Percentiles rank a stretch among this genome's conserved stretches.
phyloP scores from a whole-genome alignment of 2,113 vertebrate genomes.

The Nyctibius bracteatus region DNA sequence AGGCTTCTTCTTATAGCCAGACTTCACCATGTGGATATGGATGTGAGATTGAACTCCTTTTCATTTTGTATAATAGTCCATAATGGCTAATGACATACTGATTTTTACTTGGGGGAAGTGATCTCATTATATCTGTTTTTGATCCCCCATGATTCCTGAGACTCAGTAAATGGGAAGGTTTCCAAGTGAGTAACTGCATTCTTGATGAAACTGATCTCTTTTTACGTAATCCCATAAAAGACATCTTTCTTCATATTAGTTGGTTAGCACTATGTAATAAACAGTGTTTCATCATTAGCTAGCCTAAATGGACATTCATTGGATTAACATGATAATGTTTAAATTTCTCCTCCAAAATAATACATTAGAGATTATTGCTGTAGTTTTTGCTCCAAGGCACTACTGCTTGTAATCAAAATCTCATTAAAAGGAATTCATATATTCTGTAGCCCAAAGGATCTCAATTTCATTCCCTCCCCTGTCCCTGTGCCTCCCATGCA shows the following conservation, averaged over 20 bases:
- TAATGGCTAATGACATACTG: conserved; percentile 50
- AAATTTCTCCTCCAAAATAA: conserved; percentile 38
- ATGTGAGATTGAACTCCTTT: neutral
- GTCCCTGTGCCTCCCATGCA: neutral
- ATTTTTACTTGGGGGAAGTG: conserved; percentile 23
- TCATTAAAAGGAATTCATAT: conserved; percentile 62
- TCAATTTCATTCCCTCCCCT: neutral
- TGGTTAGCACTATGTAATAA: conserved; percentile 23
- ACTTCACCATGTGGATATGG: neutral
- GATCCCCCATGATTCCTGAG: neutral
- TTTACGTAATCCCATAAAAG: conserved; percentile 50
- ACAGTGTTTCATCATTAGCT: conserved; percentile 27
- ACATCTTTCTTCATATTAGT: neutral
- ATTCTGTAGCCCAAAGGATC: conserved; percentile 35
- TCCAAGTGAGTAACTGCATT: conserved; percentile 37
- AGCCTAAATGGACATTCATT: conserved; percentile 44
- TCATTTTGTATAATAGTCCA: conserved; percentile 11
- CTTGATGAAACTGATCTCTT: conserved; percentile 41
- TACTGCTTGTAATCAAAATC: conserved; percentile 55
- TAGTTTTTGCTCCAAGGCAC: conserved; percentile 30
- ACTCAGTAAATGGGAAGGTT: conserved; percentile 13
- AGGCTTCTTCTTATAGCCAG: neutral
- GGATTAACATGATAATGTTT: conserved; percentile 37
- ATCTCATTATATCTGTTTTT: conserved; percentile 42
- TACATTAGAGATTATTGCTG: conserved; percentile 19